Conservation (phyloP, 1,140 invertebrate species). For the Brachionus plicatilis region DNA sequence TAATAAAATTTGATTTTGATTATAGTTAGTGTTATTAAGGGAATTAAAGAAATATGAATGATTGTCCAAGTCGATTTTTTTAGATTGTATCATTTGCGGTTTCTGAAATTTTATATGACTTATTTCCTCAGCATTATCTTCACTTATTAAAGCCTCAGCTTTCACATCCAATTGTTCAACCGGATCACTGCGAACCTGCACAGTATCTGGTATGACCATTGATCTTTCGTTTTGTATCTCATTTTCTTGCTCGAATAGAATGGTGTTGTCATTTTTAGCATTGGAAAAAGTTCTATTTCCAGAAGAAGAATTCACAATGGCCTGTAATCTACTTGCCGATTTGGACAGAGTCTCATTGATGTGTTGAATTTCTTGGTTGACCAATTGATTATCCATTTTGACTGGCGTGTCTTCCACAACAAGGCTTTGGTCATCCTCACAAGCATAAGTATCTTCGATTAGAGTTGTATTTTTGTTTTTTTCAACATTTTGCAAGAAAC, state of each 20-base stretch:
- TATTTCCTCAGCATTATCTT: not conserved
- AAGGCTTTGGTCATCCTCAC: not conserved
- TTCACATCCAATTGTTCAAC: not conserved
- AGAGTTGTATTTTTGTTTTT: not conserved
- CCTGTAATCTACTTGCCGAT: slow-evolving; percentile 8
- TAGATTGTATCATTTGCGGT: not conserved
- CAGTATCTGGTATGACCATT: not conserved
- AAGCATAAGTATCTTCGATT: not conserved
- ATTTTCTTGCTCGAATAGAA: not conserved
- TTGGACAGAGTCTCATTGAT: slow-evolving; percentile 14
- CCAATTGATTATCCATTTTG: not conserved
- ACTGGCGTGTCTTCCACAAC: slow-evolving; percentile 2
- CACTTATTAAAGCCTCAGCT: not conserved
- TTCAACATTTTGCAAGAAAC: not conserved
- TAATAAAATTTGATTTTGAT: not conserved
- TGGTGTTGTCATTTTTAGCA: not conserved
- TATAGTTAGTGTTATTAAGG: not conserved
- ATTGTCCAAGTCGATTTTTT: not conserved
- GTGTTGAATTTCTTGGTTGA: not conserved
- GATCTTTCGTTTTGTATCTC: not conserved
- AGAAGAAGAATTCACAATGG: not conserved
- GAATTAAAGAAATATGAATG: slow-evolving; percentile 16
- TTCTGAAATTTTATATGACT: not conserved
- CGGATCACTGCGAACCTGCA: not conserved
- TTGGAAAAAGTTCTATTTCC: not conserved